phyloP scores from a whole-genome alignment of 1,140 invertebrate genomes.

The Tetragonula clypearis region DNA sequence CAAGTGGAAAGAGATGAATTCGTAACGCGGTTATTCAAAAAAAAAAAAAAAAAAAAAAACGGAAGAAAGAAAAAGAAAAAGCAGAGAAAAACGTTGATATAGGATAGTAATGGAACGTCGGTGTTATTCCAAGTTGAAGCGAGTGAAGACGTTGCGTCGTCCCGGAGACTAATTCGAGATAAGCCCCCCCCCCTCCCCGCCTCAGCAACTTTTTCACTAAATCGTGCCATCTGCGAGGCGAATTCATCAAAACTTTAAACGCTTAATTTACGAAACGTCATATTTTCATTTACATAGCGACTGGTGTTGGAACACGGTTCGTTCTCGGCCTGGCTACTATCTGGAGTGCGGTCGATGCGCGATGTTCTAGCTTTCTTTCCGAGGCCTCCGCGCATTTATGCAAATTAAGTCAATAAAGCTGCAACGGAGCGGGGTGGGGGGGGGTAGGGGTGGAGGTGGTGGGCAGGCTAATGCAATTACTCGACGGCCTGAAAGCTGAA shows the following conservation, averaged over 20 bases:
- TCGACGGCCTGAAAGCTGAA: not conserved
- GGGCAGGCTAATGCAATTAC: conserved; percentile 21
- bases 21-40: too few relatives aligned
- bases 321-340: not conserved
- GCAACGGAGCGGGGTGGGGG: too few relatives aligned
- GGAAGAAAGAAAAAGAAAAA: too few relatives aligned
- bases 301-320: not conserved
- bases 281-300: conserved; percentile 32
- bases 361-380: conserved; percentile 6
- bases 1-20: too few relatives aligned
- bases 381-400: conserved; percentile 21
- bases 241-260: conserved; percentile 43
- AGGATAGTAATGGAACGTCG: not conserved
- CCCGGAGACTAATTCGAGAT: not conserved
- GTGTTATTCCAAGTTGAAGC: not conserved
- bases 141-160: not conserved
- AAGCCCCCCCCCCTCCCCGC: not conserved
- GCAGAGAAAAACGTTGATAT: not conserved
- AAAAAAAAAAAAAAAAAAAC: too few relatives aligned
- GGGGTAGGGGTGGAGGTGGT: not conserved
- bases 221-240: not conserved
- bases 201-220: conserved; percentile 5
- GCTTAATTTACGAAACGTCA: conserved; percentile 27
- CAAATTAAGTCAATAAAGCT: conserved; percentile 28
- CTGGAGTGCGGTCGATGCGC: not conserved